Evolutionary conservation across 2,113 vertebrate species (phyloP).

Genomic region (human (Homo sapiens)): DNA sequence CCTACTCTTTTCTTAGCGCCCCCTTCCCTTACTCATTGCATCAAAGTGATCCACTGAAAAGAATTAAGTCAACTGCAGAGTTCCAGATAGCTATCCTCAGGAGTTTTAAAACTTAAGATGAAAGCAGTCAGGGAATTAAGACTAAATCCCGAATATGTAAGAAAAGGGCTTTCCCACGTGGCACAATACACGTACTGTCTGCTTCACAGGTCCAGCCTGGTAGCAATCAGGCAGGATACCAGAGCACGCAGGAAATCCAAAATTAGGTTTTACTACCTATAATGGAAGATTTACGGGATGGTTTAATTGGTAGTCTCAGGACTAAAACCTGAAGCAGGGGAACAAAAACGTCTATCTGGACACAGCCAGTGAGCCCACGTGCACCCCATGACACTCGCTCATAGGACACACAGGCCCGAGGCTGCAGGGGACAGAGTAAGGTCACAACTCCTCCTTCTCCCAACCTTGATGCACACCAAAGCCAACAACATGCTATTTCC

Average conservation of each 20-base stretch:
- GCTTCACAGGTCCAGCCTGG: constrained; percentile 78
- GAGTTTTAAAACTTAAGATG: constrained; percentile 43
- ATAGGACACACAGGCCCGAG: neutral
- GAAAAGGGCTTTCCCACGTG: constrained; percentile 50
- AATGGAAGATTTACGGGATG: constrained; percentile 89
- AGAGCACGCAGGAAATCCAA: constrained; percentile 88
- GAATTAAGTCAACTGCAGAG: neutral
- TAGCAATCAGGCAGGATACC: constrained; percentile 85
- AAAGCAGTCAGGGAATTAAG: constrained; percentile 67
- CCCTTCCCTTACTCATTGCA: no score
- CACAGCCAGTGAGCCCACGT: neutral
- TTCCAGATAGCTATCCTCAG: neutral
- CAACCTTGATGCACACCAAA: fast-evolving
- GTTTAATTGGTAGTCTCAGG: constrained; percentile 89
- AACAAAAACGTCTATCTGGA: constrained; percentile 85
- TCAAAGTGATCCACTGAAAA: neutral
- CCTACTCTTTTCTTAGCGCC: fast-evolving
- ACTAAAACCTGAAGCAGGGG: constrained; percentile 79
- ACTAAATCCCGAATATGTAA: constrained; percentile 63
- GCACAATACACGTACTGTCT: constrained; percentile 52
- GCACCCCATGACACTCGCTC: constrained; percentile 71
- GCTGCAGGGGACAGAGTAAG: constrained; percentile 42
- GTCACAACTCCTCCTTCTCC: neutral
- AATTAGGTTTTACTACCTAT: constrained; percentile 91
- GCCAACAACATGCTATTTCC: fast-evolving